phyloP scores from a whole-genome alignment of 2,888 invertebrate genomes.

The Pristionchus entomophagus region DNA sequence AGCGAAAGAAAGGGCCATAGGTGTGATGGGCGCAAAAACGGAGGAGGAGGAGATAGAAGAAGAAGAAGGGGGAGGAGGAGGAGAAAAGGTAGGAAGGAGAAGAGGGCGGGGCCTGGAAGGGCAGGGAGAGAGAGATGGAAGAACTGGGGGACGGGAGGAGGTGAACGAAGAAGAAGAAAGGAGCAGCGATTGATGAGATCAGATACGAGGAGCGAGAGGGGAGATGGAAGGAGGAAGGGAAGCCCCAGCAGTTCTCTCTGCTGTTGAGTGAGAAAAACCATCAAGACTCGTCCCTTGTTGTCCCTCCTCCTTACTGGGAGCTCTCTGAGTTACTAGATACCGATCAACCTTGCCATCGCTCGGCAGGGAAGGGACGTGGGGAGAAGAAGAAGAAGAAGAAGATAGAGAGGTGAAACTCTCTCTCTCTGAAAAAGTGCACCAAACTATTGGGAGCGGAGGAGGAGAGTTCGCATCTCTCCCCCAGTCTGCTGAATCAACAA shows the following conservation, averaged over 20 bases:
- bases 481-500: slow-evolving; percentile 39
- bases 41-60: background rate
- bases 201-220: background rate
- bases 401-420: background rate
- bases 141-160: slow-evolving; percentile 2
- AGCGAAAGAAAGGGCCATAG: background rate
- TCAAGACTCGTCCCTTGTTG: background rate
- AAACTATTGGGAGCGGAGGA: slow-evolving; percentile 17
- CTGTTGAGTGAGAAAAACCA: background rate
- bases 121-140: slow-evolving; percentile 16
- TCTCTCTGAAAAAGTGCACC: slow-evolving; percentile 20
- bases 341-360: slow-evolving; percentile 24
- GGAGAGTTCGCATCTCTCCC: slow-evolving; percentile 13
- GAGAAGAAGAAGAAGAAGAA: background rate
- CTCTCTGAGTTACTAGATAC: background rate
- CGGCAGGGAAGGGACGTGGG: too few relatives aligned
- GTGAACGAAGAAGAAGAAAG: background rate
- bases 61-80: background rate
- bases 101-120: slow-evolving; percentile 20
- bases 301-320: background rate
- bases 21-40: slow-evolving; percentile 11
- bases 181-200: background rate
- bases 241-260: background rate
- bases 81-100: background rate
- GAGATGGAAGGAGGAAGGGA: background rate